Conservation (phyloP, 2,113 vertebrate genomes). For the Cyanoramphus novaezelandiae region DNA sequence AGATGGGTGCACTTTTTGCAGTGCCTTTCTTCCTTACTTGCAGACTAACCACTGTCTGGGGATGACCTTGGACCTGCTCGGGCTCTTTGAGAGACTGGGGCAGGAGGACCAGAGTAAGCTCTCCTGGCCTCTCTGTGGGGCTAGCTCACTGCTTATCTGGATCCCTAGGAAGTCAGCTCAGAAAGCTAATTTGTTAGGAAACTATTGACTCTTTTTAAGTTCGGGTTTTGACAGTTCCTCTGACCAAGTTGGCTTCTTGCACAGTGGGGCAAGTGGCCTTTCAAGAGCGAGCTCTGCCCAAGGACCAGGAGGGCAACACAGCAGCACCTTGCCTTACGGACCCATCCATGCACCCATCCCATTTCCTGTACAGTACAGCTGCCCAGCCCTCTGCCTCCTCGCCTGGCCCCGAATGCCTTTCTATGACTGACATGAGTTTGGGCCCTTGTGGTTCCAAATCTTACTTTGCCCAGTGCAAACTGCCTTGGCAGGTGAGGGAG, state of each 20-base stretch:
- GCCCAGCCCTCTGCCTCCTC: fast-evolving
- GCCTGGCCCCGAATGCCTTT: neutral
- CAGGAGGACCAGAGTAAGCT: neutral
- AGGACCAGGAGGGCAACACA: fast-evolving
- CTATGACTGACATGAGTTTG: neutral
- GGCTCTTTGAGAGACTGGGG: neutral
- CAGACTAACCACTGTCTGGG: neutral
- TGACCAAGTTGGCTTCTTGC: neutral
- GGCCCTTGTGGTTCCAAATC: neutral
- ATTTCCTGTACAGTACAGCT: fast-evolving
- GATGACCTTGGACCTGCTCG: neutral
- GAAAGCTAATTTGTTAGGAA: neutral
- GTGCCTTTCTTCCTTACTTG: neutral
- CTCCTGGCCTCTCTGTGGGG: neutral
- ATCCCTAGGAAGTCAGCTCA: neutral
- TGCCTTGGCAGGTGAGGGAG: neutral
- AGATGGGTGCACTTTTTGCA: neutral
- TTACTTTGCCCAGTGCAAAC: neutral
- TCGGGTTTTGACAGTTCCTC: neutral
- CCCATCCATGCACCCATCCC: neutral
- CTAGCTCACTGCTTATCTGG: neutral
- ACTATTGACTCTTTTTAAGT: neutral
- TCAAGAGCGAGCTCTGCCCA: fast-evolving
- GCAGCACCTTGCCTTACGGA: neutral
- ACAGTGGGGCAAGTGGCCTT: fast-evolving